phyloP scores from a whole-genome alignment of 2,888 invertebrate species.

The Rotaria socialis region DNA sequence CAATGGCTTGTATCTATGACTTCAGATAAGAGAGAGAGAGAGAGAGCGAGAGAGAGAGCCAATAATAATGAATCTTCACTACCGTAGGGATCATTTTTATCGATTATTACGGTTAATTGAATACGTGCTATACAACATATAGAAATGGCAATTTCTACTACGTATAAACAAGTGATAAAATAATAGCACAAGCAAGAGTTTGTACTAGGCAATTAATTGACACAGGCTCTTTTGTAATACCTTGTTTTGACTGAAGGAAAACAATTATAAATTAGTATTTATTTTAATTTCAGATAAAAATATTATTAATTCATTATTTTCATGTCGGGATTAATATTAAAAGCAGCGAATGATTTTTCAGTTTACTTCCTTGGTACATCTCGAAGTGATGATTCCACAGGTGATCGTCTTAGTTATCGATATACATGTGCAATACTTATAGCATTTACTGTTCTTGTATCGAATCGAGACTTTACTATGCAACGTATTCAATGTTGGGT shows the following conservation, averaged over 20 bases:
- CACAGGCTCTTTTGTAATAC: too few species aligned
- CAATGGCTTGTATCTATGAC: too few species aligned
- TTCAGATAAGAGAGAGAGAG: too few species aligned
- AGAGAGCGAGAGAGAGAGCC: too few species aligned
- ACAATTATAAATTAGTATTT: not conserved
- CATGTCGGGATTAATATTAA: not conserved
- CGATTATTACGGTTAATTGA: not conserved
- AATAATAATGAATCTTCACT: too few species aligned
- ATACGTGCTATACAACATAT: not conserved
- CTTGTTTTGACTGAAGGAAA: too few species aligned
- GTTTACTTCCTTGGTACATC: not conserved
- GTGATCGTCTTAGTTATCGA: slow-evolving; percentile 26
- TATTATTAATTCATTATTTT: not conserved
- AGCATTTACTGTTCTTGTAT: not conserved
- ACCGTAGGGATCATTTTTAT: too few species aligned
- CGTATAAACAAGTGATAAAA: too few species aligned
- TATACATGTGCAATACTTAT: not conserved
- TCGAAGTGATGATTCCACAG: slow-evolving; percentile 25
- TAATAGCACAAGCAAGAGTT: too few species aligned
- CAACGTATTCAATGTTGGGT: slow-evolving; percentile 34
- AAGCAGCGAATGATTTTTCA: not conserved
- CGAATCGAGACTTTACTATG: not conserved
- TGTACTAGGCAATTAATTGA: too few species aligned
- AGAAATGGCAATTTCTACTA: too few species aligned
- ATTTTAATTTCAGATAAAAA: not conserved